phyloP scores from a whole-genome alignment of 1,140 invertebrate genomes.

The Tetranychus urticae region DNA sequence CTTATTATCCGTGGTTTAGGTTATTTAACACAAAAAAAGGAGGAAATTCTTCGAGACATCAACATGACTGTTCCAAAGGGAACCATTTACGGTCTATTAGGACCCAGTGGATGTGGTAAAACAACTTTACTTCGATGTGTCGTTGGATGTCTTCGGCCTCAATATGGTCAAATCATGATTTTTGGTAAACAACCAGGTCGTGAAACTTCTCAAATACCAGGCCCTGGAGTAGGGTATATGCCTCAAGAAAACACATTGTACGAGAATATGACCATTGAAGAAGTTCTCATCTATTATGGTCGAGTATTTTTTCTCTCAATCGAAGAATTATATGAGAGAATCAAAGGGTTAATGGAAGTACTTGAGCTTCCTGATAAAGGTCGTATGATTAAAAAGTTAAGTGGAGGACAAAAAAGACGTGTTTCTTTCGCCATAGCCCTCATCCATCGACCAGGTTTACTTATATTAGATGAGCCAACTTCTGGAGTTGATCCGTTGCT shows the following conservation, averaged over 20 bases:
- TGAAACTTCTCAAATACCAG: constrained; percentile 19
- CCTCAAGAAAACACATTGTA: constrained; percentile 23
- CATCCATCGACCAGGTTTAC: constrained; percentile 33
- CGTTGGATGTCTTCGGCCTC: constrained; percentile 18
- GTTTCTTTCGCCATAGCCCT: constrained; percentile 77
- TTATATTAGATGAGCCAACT: constrained; percentile 22
- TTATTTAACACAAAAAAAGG: not conserved
- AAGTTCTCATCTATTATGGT: constrained; percentile 22
- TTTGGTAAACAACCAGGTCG: constrained; percentile 20
- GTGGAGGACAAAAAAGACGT: constrained; percentile 72
- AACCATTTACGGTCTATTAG: constrained; percentile 9
- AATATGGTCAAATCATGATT: constrained; percentile 18
- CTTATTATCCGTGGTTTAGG: not conserved
- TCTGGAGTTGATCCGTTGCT: constrained; percentile 26
- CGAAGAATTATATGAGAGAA: not conserved
- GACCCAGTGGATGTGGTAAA: constrained; percentile 27
- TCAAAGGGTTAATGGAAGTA: not conserved
- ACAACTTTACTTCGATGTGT: constrained; percentile 22
- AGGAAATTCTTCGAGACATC: not conserved
- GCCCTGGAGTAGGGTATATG: constrained; percentile 23
- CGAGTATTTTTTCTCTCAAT: not conserved
- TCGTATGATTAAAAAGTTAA: not conserved
- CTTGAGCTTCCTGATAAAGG: constrained; percentile 32
- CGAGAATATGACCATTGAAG: constrained; percentile 20
- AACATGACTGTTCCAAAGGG: not conserved